Conservation (phyloP, 2,888 invertebrate species). For the Caenorhabditis japonica region DNA sequence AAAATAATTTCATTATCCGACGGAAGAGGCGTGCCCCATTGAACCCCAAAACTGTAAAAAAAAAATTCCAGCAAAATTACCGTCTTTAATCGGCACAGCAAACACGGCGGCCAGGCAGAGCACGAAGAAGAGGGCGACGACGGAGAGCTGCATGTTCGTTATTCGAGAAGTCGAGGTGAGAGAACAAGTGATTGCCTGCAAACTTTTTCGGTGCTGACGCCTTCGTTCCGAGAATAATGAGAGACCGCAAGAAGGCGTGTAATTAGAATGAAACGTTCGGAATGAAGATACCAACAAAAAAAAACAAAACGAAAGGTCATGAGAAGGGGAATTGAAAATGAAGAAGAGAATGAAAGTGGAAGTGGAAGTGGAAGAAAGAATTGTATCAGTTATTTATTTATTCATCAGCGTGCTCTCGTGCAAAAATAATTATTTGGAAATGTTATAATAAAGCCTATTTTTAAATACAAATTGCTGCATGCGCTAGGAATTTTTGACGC, state of each 20-base stretch:
- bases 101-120: slow-evolving; percentile 43
- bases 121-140: slow-evolving; percentile 28
- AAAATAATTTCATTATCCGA: no score
- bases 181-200: slow-evolving; percentile 27
- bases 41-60: neutral
- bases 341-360: neutral
- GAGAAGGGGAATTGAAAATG: slow-evolving; percentile 24
- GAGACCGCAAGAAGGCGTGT: slow-evolving; percentile 15
- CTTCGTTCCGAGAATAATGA: slow-evolving; percentile 1
- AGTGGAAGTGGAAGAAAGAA: neutral
- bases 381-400: slow-evolving; percentile 39
- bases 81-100: slow-evolving; percentile 34
- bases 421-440: no score
- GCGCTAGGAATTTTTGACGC: no score
- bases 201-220: slow-evolving; percentile 9
- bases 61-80: no score
- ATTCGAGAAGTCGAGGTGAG: no score
- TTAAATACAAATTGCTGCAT: no score
- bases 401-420: slow-evolving; percentile 12
- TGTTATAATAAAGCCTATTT: no score
- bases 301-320: slow-evolving; percentile 17
- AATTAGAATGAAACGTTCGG: slow-evolving; percentile 27
- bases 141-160: slow-evolving; percentile 42
- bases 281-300: no score
- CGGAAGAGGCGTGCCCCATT: no score